Percentiles rank a stretch among this genome's conserved stretches.
phyloP scores from a whole-genome alignment of 2,797 vertebrate genomes.

The Mus caroli region DNA sequence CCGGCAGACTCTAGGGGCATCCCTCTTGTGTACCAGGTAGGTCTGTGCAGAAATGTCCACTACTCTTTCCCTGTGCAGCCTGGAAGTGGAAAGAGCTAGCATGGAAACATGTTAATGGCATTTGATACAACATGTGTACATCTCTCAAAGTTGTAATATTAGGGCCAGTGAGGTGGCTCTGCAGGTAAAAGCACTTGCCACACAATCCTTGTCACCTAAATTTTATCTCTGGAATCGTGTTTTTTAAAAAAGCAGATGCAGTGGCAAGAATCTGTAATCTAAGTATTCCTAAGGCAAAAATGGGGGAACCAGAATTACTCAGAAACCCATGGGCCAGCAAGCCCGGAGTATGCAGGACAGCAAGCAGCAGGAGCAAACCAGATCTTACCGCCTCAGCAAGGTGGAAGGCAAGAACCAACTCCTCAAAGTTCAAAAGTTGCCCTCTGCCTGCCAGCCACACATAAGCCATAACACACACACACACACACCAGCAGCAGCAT shows the following conservation, averaged over 20 bases:
- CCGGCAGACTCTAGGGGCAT: neutral
- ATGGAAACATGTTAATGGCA: fast-evolving
- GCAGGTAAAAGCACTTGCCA: neutral
- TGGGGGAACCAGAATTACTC: too few species aligned
- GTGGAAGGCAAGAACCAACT: neutral
- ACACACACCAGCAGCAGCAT: neutral
- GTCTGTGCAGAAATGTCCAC: neutral
- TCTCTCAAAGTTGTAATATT: neutral
- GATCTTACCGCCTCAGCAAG: neutral
- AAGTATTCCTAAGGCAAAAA: neutral
- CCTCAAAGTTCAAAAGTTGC: neutral
- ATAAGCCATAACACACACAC: neutral
- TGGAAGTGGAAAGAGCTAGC: neutral
- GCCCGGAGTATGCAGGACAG: neutral
- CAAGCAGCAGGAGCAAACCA: neutral
- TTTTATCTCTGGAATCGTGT: neutral
- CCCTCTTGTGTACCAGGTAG: neutral
- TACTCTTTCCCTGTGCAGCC: neutral
- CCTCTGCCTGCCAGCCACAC: neutral
- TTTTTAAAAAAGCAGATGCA: neutral
- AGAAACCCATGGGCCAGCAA: neutral
- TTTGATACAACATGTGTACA: fast-evolving
- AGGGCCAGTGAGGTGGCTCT: neutral
- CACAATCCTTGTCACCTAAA: neutral
- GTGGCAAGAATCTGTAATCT: neutral